phyloP scores from a whole-genome alignment of 1,140 invertebrate species.

The Cyclargus thomasi region DNA sequence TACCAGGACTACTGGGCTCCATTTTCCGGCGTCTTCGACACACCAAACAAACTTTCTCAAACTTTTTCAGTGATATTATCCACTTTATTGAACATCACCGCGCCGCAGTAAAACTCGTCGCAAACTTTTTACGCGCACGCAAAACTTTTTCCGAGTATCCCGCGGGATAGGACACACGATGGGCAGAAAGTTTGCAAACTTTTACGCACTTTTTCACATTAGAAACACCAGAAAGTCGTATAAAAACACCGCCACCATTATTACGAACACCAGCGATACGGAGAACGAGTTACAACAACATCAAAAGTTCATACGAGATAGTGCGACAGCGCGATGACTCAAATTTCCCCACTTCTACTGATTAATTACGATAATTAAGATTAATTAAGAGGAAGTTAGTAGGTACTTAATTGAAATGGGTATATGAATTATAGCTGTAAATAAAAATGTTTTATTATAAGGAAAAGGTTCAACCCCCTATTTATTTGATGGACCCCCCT shows the following conservation, averaged over 20 bases:
- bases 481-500: no score
- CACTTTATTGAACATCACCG: conserved; percentile 63
- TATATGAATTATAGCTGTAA: no score
- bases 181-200: conserved; percentile 13
- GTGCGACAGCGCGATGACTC: conserved; percentile 17
- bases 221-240: conserved; percentile 24
- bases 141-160: conserved; percentile 22
- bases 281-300: conserved; percentile 28
- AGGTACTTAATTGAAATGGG: no score
- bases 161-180: not conserved
- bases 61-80: conserved; percentile 49
- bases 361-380: not conserved
- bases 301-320: conserved; percentile 38
- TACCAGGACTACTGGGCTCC: conserved; percentile 50
- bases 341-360: not conserved
- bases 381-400: no score
- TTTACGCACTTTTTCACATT: conserved; percentile 31
- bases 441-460: no score
- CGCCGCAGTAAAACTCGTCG: conserved; percentile 43
- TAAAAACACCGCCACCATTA: conserved; percentile 33
- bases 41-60: conserved; percentile 35
- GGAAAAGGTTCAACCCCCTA: no score
- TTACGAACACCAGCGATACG: conserved; percentile 38
- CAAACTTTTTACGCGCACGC: conserved; percentile 25
- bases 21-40: conserved; percentile 40